Conservation (phyloP, 2,113 vertebrate species). For the Lichenostomus cassidix region DNA sequence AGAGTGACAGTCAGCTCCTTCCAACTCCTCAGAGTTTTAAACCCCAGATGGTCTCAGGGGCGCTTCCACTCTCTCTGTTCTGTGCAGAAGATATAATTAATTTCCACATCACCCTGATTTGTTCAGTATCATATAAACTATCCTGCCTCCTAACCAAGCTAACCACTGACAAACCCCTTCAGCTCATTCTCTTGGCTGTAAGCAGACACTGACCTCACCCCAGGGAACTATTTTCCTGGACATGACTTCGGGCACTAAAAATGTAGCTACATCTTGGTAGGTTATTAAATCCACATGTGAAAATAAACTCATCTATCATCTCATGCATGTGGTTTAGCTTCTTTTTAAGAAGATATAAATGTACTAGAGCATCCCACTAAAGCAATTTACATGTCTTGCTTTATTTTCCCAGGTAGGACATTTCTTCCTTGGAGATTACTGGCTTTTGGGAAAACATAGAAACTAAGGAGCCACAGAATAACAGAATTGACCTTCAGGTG, state of each 20-base stretch:
- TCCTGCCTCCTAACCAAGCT: neutral
- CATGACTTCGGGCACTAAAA: neutral
- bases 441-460: neutral
- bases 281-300: conserved; percentile 25
- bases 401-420: neutral
- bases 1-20: neutral
- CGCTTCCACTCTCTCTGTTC: neutral
- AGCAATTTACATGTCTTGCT: neutral
- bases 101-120: neutral
- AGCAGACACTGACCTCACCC: neutral
- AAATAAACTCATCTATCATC: neutral
- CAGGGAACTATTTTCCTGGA: neutral
- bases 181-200: neutral
- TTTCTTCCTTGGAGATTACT: neutral
- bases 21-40: neutral
- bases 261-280: neutral
- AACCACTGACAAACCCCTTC: neutral
- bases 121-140: neutral
- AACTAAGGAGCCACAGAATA: neutral
- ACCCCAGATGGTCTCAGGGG: neutral
- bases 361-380: neutral
- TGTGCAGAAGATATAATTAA: neutral
- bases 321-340: neutral
- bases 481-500: neutral
- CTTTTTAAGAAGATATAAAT: neutral